Percentiles rank a stretch among this genome's conserved stretches.
Conservation (phyloP, 2,888 invertebrate genomes). For the Harpagoxenus sublaevis region DNA sequence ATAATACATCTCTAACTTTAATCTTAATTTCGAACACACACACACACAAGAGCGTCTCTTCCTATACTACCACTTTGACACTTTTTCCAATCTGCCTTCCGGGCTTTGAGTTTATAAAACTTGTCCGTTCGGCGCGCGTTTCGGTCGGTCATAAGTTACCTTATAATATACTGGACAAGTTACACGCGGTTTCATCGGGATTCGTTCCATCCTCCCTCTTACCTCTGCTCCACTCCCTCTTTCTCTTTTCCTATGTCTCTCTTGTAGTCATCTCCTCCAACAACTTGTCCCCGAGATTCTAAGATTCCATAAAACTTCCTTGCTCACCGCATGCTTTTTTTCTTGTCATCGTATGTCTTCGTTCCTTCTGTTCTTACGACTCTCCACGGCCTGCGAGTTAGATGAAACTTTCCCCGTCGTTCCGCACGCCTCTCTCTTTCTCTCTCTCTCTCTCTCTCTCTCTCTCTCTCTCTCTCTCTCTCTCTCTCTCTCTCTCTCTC, state of each 20-base stretch:
- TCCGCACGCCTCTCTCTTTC: constrained; percentile 8
- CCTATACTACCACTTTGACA: not conserved
- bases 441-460: not conserved
- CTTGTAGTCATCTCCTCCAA: constrained; percentile 36
- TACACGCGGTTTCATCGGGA: constrained; percentile 46
- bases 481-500: not conserved
- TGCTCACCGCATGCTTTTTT: constrained; percentile 53
- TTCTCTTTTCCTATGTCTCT: constrained; percentile 13
- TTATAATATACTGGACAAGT: constrained; percentile 54
- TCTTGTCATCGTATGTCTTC: constrained; percentile 49
- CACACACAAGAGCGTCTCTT: not conserved
- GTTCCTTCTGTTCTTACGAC: constrained; percentile 52
- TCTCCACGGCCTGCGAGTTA: constrained; percentile 51
- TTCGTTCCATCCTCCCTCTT: not conserved
- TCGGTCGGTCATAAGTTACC: constrained; percentile 49
- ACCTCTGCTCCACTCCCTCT: too few species aligned
- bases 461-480: not conserved
- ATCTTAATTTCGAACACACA: constrained; percentile 24
- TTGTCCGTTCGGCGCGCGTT: constrained; percentile 38
- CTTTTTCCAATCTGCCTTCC: constrained; percentile 31
- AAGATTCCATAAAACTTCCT: constrained; percentile 68
- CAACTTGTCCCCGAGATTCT: constrained; percentile 53
- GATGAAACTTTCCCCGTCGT: constrained; percentile 60
- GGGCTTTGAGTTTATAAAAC: constrained; percentile 38
- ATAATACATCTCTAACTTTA: constrained; percentile 9